A percentile compares a stretch with the other conserved stretches of the same genome.
Conservation (phyloP, 1,140 invertebrate species). For the Drosophila sproati region DNA sequence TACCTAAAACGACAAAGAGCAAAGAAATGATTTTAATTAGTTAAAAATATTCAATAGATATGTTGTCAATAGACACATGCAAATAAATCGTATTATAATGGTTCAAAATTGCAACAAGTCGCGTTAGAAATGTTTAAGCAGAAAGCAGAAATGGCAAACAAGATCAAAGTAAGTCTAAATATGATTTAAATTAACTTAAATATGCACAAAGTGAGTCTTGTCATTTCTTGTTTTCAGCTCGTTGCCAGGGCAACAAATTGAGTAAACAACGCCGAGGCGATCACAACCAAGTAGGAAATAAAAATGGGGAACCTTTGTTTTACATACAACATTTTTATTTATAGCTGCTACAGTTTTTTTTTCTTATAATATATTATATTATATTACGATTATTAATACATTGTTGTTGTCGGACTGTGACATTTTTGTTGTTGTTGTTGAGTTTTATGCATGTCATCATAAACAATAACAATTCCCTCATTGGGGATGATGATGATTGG, state of each 20-base stretch:
- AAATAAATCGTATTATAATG: too few species aligned
- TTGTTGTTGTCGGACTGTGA: background rate
- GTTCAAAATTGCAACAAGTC: too few species aligned
- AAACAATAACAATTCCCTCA: slow-evolving; percentile 43
- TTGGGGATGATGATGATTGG: slow-evolving; percentile 20
- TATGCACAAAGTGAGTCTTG: too few species aligned
- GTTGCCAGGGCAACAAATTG: background rate
- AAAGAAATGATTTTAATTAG: too few species aligned
- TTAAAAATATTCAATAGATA: too few species aligned
- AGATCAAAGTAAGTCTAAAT: too few species aligned
- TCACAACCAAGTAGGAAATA: background rate
- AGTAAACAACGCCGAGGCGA: background rate
- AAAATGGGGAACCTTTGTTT: background rate
- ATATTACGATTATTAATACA: background rate
- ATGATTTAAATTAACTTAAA: too few species aligned
- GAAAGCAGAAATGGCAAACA: too few species aligned
- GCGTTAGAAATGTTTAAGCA: too few species aligned
- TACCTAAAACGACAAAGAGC: too few species aligned
- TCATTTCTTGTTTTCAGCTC: too few species aligned
- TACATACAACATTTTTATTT: slow-evolving; percentile 4
- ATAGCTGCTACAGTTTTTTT: slow-evolving; percentile 15
- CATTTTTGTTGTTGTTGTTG: slow-evolving; percentile 3
- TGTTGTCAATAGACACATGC: too few species aligned
- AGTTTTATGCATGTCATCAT: slow-evolving; percentile 23
- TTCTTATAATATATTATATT: background rate